Evolutionary conservation across 2,113 vertebrate genomes (phyloP).

Genomic region (Sakesphorus luctuosus): DNA sequence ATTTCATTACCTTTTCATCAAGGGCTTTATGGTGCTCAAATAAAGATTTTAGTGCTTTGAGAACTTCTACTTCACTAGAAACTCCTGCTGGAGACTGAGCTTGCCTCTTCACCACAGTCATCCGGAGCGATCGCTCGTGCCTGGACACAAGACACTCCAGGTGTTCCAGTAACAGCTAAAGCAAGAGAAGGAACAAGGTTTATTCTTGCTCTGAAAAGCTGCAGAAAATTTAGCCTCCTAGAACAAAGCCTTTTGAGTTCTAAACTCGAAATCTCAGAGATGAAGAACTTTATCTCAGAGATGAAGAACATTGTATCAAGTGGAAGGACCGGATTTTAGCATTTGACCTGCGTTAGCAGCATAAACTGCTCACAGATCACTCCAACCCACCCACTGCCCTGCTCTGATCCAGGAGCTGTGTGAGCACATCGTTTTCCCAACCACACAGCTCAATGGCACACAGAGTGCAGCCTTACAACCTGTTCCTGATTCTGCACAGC

Average conservation of each 20-base stretch:
- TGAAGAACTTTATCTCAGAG: neutral
- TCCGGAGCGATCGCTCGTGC: conserved; percentile 93
- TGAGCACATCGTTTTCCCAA: neutral
- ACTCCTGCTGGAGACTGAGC: conserved; percentile 96
- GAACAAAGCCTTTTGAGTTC: neutral
- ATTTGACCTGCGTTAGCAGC: neutral
- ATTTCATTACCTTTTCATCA: conserved; percentile 89
- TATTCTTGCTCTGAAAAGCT: neutral
- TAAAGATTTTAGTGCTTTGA: conserved; percentile 97
- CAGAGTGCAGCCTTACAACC: neutral
- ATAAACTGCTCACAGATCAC: neutral
- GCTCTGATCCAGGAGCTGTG: neutral
- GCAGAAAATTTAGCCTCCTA: neutral
- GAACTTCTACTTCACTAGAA: conserved; percentile 97
- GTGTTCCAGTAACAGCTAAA: conserved; percentile 91
- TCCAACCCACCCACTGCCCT: neutral
- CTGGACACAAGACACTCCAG: conserved; percentile 95
- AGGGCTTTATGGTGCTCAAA: conserved; percentile 98
- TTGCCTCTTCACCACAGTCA: conserved; percentile 97
- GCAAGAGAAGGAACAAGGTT: neutral
- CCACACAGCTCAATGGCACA: neutral
- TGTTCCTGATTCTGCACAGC: neutral
- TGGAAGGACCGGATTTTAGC: fast-evolving
- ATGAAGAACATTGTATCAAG: neutral
- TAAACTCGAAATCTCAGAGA: neutral